These are phyloP conservation scores for Pyralis farinalis DNA, from an alignment of 2,888 invertebrate species.

Conservation along the genomic window DNA sequence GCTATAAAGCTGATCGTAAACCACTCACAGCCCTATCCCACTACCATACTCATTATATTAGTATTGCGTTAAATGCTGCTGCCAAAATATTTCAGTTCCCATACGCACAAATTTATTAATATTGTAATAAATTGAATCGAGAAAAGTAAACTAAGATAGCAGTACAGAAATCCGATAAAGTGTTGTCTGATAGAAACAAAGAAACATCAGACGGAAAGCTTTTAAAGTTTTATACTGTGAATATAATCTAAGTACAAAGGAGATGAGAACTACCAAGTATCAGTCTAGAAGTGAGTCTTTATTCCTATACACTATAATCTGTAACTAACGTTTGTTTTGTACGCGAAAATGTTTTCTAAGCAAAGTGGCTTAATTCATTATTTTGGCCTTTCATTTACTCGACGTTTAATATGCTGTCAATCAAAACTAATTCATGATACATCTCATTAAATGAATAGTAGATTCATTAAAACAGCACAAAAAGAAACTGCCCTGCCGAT, in stretches of 20 bases:
- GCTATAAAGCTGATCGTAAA: too few relatives aligned
- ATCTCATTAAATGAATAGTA: conserved; percentile 25
- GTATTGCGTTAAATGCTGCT: too few relatives aligned
- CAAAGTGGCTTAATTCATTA: too few relatives aligned
- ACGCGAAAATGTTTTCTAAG: too few relatives aligned
- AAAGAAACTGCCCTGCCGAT: conserved; percentile 32
- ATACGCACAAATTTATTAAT: too few relatives aligned
- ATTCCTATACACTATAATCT: too few relatives aligned
- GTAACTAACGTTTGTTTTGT: too few relatives aligned
- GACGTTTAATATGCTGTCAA: neutral
- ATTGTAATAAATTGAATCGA: conserved; percentile 26
- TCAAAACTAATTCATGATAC: conserved; percentile 15
- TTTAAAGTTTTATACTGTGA: conserved; percentile 31
- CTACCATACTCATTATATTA: too few relatives aligned
- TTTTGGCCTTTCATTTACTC: too few relatives aligned
- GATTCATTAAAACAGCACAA: conserved; percentile 35
- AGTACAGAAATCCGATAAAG: conserved; percentile 27
- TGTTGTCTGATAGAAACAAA: conserved; percentile 30
- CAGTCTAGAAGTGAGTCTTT: too few relatives aligned
- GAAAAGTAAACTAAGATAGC: conserved; percentile 18
- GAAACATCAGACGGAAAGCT: conserved; percentile 26
- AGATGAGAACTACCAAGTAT: conserved; percentile 16
- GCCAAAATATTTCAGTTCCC: too few relatives aligned
- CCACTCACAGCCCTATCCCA: too few relatives aligned
- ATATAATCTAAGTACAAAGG: conserved; percentile 27